These are phyloP conservation scores for Lordiphosa stackelbergi DNA, from an alignment of 1,140 invertebrate genomes.

Conservation along the genomic window DNA sequence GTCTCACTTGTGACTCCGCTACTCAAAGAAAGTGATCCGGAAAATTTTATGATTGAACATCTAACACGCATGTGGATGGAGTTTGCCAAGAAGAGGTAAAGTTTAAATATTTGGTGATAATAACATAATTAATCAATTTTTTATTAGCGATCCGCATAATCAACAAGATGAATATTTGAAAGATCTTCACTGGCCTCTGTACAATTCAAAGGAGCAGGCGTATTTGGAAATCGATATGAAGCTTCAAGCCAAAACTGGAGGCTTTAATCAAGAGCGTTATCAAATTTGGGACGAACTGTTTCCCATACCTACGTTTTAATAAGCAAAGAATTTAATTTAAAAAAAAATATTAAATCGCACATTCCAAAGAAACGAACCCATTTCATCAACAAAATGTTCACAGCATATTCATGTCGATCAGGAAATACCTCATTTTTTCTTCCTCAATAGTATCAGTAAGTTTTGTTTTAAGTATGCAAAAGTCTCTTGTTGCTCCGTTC, in stretches of 20 bases:
- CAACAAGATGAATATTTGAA: constrained; percentile 40
- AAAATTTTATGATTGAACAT: constrained; percentile 77
- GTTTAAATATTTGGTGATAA: background rate
- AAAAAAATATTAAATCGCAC: too few relatives aligned
- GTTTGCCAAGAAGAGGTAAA: constrained; percentile 78
- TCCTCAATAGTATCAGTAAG: too few relatives aligned
- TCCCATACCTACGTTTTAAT: constrained; percentile 48
- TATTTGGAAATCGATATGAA: constrained; percentile 79
- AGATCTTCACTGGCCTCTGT: constrained; percentile 78
- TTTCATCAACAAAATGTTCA: too few relatives aligned
- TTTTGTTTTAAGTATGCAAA: too few relatives aligned
- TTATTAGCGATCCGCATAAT: constrained; percentile 54
- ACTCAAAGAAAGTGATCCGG: constrained; percentile 77
- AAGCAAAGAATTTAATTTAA: background rate
- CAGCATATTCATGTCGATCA: too few relatives aligned
- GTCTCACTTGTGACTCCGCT: constrained; percentile 71
- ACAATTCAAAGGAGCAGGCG: constrained; percentile 68
- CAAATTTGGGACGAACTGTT: constrained; percentile 79
- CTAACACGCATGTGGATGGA: constrained; percentile 78
- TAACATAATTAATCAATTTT: background rate
- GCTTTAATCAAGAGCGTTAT: constrained; percentile 79
- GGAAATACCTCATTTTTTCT: too few relatives aligned
- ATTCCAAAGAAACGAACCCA: too few relatives aligned
- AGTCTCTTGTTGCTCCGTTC: too few relatives aligned
- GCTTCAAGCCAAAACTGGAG: constrained; percentile 76